phyloP scores from a whole-genome alignment of 2,797 vertebrate genomes.

The Dromococcyx pavoninus region DNA sequence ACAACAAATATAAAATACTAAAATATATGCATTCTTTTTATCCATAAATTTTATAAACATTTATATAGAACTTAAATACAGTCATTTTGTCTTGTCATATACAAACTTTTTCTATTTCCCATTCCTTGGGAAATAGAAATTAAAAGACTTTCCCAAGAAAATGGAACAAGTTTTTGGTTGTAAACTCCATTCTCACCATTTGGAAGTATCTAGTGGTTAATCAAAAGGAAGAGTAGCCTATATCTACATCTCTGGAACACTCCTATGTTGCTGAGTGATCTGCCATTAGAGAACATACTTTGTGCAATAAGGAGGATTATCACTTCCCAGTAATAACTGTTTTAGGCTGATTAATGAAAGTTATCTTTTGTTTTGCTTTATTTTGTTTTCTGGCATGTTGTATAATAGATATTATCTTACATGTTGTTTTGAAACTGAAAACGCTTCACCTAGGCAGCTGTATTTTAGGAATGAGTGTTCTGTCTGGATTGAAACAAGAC shows the following conservation, averaged over 20 bases:
- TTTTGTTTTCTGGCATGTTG: neutral
- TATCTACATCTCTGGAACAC: neutral
- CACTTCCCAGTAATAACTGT: neutral
- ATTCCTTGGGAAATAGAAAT: neutral
- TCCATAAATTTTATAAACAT: neutral
- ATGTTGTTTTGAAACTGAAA: neutral
- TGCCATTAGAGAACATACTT: neutral
- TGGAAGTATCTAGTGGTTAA: neutral
- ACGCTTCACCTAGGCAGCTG: neutral
- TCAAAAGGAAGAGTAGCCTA: neutral
- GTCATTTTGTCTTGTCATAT: neutral
- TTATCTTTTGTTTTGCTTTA: too few relatives aligned
- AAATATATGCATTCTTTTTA: neutral
- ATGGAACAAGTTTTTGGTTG: fast-evolving
- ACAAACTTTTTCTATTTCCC: too few relatives aligned
- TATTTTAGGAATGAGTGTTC: neutral
- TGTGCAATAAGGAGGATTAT: neutral
- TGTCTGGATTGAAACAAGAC: neutral
- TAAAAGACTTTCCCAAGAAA: neutral
- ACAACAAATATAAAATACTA: neutral
- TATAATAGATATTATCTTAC: neutral
- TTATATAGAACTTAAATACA: neutral
- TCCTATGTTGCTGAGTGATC: neutral
- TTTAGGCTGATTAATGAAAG: neutral
- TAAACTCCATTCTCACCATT: neutral